Conservation (phyloP, 2,888 invertebrate species). For the Tetanocera ferruginea region DNA sequence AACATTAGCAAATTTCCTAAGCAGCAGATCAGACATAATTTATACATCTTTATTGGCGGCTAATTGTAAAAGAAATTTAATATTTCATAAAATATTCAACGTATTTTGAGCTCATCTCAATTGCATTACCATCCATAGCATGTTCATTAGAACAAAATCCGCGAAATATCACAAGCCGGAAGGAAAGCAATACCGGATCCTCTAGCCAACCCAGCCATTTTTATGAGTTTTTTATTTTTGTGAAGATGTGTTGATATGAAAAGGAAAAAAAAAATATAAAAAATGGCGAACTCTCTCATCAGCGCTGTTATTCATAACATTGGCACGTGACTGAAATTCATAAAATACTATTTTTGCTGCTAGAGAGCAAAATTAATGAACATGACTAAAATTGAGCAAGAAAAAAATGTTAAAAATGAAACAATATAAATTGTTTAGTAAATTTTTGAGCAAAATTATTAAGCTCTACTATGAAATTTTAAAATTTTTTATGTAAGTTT, state of each 20-base stretch:
- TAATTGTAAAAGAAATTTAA: not conserved
- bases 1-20: no score
- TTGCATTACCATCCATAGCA: not conserved
- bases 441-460: not conserved
- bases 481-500: no score
- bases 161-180: not conserved
- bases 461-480: not conserved
- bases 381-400: not conserved
- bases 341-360: not conserved
- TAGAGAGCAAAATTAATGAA: not conserved
- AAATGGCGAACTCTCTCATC: conserved; percentile 26
- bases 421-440: no score
- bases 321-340: conserved; percentile 35
- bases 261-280: not conserved
- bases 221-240: not conserved
- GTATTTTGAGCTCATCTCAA: not conserved
- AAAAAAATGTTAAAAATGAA: not conserved
- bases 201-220: not conserved
- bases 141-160: conserved; percentile 16
- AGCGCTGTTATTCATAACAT: conserved; percentile 36
- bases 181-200: not conserved
- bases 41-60: no score
- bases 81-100: not conserved
- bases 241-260: not conserved
- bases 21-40: no score